phyloP scores from a whole-genome alignment of 2,888 invertebrate genomes.

The Coremacera marginata region DNA sequence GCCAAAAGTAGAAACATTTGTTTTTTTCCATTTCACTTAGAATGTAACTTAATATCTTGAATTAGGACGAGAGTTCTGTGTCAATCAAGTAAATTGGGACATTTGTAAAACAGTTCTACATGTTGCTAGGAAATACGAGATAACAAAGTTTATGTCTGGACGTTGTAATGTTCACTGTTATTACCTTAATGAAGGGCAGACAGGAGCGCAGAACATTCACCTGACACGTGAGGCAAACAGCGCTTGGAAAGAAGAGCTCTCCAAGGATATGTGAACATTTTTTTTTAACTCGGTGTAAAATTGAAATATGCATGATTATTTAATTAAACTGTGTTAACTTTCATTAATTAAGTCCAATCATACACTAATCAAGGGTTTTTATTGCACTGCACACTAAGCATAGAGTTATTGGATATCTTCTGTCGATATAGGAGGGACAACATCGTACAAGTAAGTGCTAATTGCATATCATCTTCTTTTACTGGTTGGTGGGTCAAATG shows the following conservation, averaged over 20 bases:
- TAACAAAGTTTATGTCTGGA: not conserved
- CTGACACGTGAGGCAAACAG: constrained; percentile 10
- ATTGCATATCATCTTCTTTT: too few relatives aligned
- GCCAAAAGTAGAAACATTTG: not conserved
- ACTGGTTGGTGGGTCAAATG: too few relatives aligned
- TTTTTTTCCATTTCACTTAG: not conserved
- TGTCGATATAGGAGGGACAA: too few relatives aligned
- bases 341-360: not conserved
- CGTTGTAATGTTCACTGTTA: not conserved
- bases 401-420: not conserved
- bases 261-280: not conserved
- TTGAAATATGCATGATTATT: too few relatives aligned
- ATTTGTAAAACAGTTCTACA: not conserved
- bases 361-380: not conserved
- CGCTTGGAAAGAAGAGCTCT: not conserved
- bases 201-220: not conserved
- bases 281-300: not conserved
- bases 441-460: too few relatives aligned
- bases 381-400: not conserved
- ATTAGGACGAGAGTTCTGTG: not conserved
- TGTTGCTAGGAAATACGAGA: not conserved
- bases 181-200: not conserved
- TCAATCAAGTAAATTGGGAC: not conserved
- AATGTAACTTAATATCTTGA: not conserved
- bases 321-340: too few relatives aligned